Percentiles rank a stretch among this genome's conserved stretches.
Evolutionary conservation across 2,888 invertebrate species (phyloP).

Genomic region (Xylocampa areola): DNA sequence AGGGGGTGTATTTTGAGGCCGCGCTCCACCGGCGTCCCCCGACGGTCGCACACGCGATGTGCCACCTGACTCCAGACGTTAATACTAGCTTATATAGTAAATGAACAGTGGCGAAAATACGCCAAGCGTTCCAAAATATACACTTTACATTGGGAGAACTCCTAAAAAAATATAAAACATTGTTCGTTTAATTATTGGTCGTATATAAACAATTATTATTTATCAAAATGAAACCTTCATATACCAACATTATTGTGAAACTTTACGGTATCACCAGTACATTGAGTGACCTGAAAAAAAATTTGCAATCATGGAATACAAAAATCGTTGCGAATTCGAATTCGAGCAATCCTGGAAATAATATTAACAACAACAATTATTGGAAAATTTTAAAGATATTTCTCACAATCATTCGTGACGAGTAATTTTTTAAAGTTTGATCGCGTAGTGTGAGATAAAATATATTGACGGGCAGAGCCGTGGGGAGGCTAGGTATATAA

Average conservation of each 20-base stretch:
- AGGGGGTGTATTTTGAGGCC: conserved; percentile 73
- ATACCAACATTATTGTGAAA: conserved; percentile 5
- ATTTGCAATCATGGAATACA: too few species aligned
- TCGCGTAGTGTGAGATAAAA: conserved; percentile 48
- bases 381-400: conserved; percentile 2
- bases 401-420: conserved; percentile 12
- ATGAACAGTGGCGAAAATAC: conserved; percentile 50
- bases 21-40: conserved; percentile 70
- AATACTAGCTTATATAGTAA: conserved; percentile 59
- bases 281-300: too few species aligned
- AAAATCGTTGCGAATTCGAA: background rate
- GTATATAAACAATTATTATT: background rate
- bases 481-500: conserved; percentile 67
- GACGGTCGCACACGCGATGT: conserved; percentile 75
- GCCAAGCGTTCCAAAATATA: conserved; percentile 34
- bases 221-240: background rate
- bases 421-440: conserved; percentile 36
- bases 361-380: background rate
- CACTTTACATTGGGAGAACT: conserved; percentile 14
- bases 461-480: conserved; percentile 53
- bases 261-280: conserved; percentile 4
- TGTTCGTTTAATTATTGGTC: background rate
- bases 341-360: background rate
- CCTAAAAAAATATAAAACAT: background rate
- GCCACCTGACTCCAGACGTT: conserved; percentile 78